These are phyloP conservation scores for Scaptomyza pallida DNA, from an alignment of 1,140 invertebrate species.

Conservation along the genomic window DNA sequence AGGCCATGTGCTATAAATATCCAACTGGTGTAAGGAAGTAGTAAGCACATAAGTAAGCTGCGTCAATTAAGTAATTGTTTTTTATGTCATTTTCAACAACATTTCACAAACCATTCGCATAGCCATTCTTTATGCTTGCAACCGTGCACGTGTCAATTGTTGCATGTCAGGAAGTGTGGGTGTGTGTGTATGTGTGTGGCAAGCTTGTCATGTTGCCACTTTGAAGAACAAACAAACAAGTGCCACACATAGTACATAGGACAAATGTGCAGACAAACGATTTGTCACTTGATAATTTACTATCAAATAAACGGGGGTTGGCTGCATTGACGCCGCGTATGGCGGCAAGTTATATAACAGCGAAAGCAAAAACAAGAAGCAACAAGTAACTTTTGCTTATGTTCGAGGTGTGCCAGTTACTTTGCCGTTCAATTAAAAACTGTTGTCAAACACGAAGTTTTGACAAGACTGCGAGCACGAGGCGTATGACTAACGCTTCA, in stretches of 20 bases:
- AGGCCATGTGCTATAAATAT: no score
- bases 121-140: constrained; percentile 7
- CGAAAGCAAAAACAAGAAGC: constrained; percentile 10
- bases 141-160: constrained; percentile 43
- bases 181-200: constrained; percentile 12
- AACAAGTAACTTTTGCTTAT: constrained; percentile 11
- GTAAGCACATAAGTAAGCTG: constrained; percentile 10
- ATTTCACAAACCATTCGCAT: background rate
- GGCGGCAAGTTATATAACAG: background rate
- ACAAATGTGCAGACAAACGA: constrained; percentile 68
- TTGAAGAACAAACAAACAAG: constrained; percentile 69
- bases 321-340: constrained; percentile 12
- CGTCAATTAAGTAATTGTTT: constrained; percentile 32
- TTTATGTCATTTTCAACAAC: constrained; percentile 1
- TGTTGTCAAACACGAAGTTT: constrained; percentile 54
- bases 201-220: constrained; percentile 59
- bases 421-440: constrained; percentile 66
- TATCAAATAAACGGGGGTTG: constrained; percentile 47
- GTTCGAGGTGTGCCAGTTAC: constrained; percentile 43
- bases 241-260: constrained; percentile 52
- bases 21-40: constrained; percentile 1
- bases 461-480: constrained; percentile 45
- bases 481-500: constrained; percentile 29
- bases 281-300: constrained; percentile 71
- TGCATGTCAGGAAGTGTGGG: constrained; percentile 31